phyloP scores from a whole-genome alignment of 2,797 vertebrate genomes.

The Geotrypetes seraphini region DNA sequence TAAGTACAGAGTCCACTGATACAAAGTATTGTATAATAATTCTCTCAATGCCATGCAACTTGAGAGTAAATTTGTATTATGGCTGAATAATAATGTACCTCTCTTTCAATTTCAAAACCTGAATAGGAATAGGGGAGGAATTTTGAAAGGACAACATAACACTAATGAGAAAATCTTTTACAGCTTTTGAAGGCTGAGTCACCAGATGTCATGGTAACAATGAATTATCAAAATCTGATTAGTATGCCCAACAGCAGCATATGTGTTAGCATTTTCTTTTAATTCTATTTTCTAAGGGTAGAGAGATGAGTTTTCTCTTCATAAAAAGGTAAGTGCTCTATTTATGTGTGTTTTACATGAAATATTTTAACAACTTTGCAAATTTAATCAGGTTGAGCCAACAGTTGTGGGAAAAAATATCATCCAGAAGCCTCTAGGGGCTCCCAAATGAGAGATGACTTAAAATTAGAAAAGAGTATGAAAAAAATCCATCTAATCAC shows the following conservation, averaged over 20 bases:
- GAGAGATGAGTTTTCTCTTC: conserved; percentile 19
- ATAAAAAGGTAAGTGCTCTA: conserved; percentile 16
- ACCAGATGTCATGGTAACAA: conserved; percentile 52
- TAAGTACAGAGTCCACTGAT: too few relatives aligned
- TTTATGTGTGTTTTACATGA: conserved; percentile 12
- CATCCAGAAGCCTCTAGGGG: too few relatives aligned
- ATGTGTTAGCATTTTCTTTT: conserved; percentile 26
- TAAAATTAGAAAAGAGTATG: too few relatives aligned
- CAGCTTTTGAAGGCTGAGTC: conserved; percentile 31
- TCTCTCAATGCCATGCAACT: too few relatives aligned
- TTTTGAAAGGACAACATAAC: conserved; percentile 47
- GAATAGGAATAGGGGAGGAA: conserved; percentile 37
- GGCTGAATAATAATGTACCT: too few relatives aligned
- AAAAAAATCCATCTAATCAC: too few relatives aligned
- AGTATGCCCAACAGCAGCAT: conserved; percentile 39
- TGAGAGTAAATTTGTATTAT: too few relatives aligned
- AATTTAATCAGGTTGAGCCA: background rate
- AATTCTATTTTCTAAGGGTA: conserved; percentile 31
- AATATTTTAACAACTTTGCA: background rate
- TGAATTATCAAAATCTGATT: conserved; percentile 52
- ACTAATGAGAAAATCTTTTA: conserved; percentile 53
- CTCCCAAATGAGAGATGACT: too few relatives aligned
- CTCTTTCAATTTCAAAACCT: conserved; percentile 55
- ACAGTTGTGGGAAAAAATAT: conserved; percentile 1
- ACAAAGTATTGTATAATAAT: too few relatives aligned